Base-by-base conservation (phyloP, 2,888 invertebrate genomes). In the Chelonus formosanus region DNA sequence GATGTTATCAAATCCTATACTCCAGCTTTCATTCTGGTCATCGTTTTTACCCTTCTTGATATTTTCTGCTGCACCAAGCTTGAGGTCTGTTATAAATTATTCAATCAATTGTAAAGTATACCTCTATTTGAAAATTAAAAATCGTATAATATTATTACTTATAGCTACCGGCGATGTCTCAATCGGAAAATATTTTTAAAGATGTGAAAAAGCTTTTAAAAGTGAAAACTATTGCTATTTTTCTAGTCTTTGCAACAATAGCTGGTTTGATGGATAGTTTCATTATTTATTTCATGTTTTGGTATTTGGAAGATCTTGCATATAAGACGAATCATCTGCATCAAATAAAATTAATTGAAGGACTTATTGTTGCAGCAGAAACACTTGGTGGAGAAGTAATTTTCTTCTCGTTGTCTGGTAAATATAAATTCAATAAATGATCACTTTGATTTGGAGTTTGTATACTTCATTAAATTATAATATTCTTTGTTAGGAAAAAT, bases 221-320 rank as follows among this genome's bases (percentile, higher is more conserved):
- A 32, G 87, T 91, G 70, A 89, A 89, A 0, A 85, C 89, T 0
- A 91, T 94, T 0, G 77, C 90, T 0, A 86, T 90, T 6, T 94
- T 94, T 80, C 86, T 94, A 10, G 80, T 86, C 0, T 94, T 93
- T 78, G 91, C 93, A 0, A 89, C 91, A 0, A 86, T 93, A 6
- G 92, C 91, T 0, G 94, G 94, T 0, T 89, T 92, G 0, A 87
- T 93, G 36, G 94, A 94, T 75, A 91, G 93, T 58, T 93, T 93
- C 80, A 89, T 94, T 60, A 90, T 93, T 10, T 94, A 92, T 76
- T 94, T 92, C 75, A 87, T 93, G 85, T 93, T 94, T 80, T 94
- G 94, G 93, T 92, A 92, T 76, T 77, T 94, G 56, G 93, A 94
- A 82, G 92, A 94, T 76, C 82, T 94, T 48, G 93, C 93, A 0